phyloP scores from a whole-genome alignment of 1,140 invertebrate genomes.

The Heliothis virescens region DNA sequence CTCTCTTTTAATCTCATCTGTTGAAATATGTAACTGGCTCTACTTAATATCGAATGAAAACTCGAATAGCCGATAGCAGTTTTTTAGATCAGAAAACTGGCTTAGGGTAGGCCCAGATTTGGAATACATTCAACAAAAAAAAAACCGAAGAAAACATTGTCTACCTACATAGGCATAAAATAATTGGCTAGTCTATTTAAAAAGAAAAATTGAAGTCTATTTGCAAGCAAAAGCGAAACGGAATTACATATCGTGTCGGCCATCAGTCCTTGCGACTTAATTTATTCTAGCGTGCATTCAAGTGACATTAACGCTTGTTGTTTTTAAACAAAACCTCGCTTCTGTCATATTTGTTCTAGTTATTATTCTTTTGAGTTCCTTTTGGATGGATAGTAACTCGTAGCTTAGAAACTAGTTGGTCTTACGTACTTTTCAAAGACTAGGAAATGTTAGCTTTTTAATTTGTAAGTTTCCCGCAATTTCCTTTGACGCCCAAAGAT shows the following conservation, averaged over 20 bases:
- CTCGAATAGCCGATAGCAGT: too few species aligned
- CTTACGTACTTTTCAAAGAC: background rate
- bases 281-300: constrained; percentile 30
- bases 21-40: too few species aligned
- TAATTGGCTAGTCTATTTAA: background rate
- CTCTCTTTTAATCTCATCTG: too few species aligned
- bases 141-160: too few species aligned
- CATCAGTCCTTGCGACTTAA: constrained; percentile 29
- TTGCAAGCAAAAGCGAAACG: constrained; percentile 9
- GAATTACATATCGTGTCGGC: constrained; percentile 14
- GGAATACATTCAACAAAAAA: too few species aligned
- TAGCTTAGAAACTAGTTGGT: background rate
- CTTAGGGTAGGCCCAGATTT: too few species aligned
- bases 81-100: too few species aligned
- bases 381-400: too few species aligned
- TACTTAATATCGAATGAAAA: too few species aligned
- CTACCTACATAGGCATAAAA: too few species aligned
- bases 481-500: too few species aligned
- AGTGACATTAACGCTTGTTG: constrained; percentile 6
- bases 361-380: background rate
- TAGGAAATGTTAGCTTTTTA: background rate
- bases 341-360: background rate
- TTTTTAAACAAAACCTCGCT: constrained; percentile 15
- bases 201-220: constrained; percentile 2
- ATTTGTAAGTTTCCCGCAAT: too few species aligned